Evolutionary conservation across 2,888 invertebrate species (phyloP), one percentile per base, ranked within the genome.

Genomic region (Linyphia triangularis): DNA sequence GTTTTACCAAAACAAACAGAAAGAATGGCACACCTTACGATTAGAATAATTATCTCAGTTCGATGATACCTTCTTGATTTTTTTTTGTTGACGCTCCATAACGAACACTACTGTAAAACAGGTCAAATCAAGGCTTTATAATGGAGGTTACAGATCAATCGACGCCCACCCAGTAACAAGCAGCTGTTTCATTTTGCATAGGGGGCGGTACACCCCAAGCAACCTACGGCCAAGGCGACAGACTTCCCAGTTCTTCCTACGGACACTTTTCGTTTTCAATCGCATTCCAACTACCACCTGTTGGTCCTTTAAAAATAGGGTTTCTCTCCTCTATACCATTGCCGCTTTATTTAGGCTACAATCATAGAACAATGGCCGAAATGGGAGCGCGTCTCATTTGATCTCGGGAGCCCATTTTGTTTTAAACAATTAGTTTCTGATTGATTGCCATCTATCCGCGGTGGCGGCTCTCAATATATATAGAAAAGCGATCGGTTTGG

Each of bases 381-480:
- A 85, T 59, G 70, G 70, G 85, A 85, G 61, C 78, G 85, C 69
- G 59, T 40, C 75, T 69, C 57, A 78, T 77, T 85, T 85, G 63
- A 43, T 30, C 28, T 10, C 51, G 16, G 51, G n/a, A 19, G 30
- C 79, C n/a, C 65, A 51, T 79, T 51, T 79, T 79, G 79, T 78
- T 78, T 77, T 61, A 69, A 85, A 85, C 85, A 85, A 85, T 85
- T 78, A 85, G 69, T 19, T 16, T 37, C 77, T 78, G 70, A 85
- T 85, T 70, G 85, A 85, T 85, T 70, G 85, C 77, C 70, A 85
- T 85, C 85, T 77, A 78, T 78, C 85, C 51, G 28, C 65, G 43
- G n/a, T 16, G 33, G 65, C 28, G 28, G 26, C 7, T 30, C 61
- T 75, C 65, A 40, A 75, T 75, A 57, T 40, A 33, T 57, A 16